Conservation (phyloP, 2,113 vertebrate species). For the Malaclemys terrapin region DNA sequence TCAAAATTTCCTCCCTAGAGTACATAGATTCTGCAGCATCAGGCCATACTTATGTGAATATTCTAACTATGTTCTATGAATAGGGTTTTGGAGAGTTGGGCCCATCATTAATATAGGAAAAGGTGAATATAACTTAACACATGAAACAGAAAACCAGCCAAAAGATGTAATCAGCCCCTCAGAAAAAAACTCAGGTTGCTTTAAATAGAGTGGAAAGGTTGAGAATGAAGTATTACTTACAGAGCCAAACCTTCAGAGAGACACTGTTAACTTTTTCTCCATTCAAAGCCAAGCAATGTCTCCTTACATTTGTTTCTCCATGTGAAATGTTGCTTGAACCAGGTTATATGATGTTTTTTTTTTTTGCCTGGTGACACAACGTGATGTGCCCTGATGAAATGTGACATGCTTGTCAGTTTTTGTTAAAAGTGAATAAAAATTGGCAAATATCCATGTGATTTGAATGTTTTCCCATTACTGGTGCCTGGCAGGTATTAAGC, state of each 20-base stretch:
- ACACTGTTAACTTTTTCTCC: neutral
- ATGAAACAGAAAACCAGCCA: neutral
- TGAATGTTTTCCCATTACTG: conserved; percentile 43
- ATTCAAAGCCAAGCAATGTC: neutral
- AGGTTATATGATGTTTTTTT: conserved; percentile 20
- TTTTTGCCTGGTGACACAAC: conserved; percentile 39
- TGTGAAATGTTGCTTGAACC: conserved; percentile 27
- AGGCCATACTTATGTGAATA: neutral
- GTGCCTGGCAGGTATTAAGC: conserved; percentile 27
- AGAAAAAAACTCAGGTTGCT: conserved; percentile 1
- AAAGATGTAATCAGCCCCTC: neutral
- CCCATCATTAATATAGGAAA: neutral
- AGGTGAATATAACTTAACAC: neutral
- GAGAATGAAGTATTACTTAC: neutral
- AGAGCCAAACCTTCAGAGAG: neutral
- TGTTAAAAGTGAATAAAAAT: conserved; percentile 66
- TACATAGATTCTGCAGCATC: neutral
- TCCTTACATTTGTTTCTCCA: conserved; percentile 16
- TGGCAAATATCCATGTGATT: conserved; percentile 58
- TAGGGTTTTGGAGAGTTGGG: neutral
- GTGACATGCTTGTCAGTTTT: conserved; percentile 64
- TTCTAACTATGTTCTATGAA: neutral
- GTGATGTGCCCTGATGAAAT: conserved; percentile 65
- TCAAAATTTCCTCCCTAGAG: neutral
- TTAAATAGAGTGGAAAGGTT: neutral